Evolutionary conservation across 2,888 invertebrate genomes (phyloP), one percentile per base, ranked within the genome.

Genomic region (Aleiodes leptofemur): DNA sequence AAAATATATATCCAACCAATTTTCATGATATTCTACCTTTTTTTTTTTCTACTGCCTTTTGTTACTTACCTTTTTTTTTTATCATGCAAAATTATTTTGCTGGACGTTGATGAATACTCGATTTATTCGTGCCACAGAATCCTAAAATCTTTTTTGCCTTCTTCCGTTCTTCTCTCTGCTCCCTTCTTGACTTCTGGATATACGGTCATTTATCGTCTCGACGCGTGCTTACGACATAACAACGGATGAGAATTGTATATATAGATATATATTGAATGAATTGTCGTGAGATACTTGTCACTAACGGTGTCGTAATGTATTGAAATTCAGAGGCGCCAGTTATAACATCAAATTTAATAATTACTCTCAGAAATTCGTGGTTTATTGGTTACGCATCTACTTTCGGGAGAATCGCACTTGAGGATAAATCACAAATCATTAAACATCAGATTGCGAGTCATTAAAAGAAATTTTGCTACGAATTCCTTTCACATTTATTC

Each of bases 301-400:
- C 80, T 72, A 76, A 78, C 43, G 7, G 74, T 79, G 31, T 66
- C 23, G 53, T 14, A 64, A 70, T 50, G 31, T 59, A 68, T 74
- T 48, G 79, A 78, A 79, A 78, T 43, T 70, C 72, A 69, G 78
- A 82, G 85, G 84, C 85, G 85, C 85, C 85, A 81, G 76, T 76
- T 80, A 74, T 74, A 80, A 77, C 83, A 84, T 84, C 80, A 83
- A 85, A 82, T 75, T 23, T 76, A 71, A 76, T 83, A 84, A 85
- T 84, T 81, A 81, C 81, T 31, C 79, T 72, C 61, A 73, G 78
- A 74, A 55, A 80, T 77, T 74, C 48, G 78, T 78, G 73, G 83
- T 83, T 83, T 82, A 80, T 77, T 77, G 77, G 73, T 74, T 64
- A 51, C 57, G 64, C 64, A 55, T 16, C 38, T 9, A 70, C 70